A percentile compares a stretch with the other conserved stretches of the same genome.
These are phyloP conservation scores for Ailurus styani DNA, from an alignment of 2,113 vertebrate genomes.

Conservation along the genomic window DNA sequence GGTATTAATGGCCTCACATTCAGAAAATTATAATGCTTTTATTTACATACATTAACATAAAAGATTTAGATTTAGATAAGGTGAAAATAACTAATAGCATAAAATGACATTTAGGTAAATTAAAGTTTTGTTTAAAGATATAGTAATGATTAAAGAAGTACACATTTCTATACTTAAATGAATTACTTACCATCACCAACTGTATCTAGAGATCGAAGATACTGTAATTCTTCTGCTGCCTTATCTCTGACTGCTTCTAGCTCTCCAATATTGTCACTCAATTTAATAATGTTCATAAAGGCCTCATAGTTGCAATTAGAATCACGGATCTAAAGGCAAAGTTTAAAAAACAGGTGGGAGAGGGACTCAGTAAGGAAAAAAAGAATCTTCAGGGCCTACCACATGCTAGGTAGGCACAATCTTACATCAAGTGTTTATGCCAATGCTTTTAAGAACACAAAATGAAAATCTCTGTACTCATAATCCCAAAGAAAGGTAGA, in stretches of 20 bases:
- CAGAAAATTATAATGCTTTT: not conserved
- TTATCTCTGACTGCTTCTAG: slow-evolving; percentile 98
- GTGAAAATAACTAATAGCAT: not conserved
- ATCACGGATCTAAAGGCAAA: slow-evolving; percentile 91
- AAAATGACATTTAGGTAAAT: not conserved
- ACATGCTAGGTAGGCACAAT: not conserved
- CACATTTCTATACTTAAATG: not conserved
- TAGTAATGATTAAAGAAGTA: not conserved
- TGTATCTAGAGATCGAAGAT: slow-evolving; percentile 97
- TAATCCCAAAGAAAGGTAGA: not conserved
- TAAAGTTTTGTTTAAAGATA: not conserved
- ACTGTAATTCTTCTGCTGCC: slow-evolving; percentile 96
- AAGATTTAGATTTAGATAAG: slow-evolving; percentile 9
- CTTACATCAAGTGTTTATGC: not conserved
- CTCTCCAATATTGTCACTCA: slow-evolving; percentile 94
- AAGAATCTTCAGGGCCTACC: not conserved
- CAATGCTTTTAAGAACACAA: not conserved
- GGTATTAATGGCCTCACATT: not conserved
- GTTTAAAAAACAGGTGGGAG: slow-evolving; percentile 24
- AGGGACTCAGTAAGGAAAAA: not conserved
- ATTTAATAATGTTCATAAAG: slow-evolving; percentile 99
- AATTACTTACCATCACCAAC: slow-evolving; percentile 92
- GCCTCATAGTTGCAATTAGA: slow-evolving; percentile 99
- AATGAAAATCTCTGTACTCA: not conserved
- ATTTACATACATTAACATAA: not conserved